These are phyloP conservation scores for Drosophila tanythrix DNA, from an alignment of 2,888 invertebrate species.

Conservation along the genomic window DNA sequence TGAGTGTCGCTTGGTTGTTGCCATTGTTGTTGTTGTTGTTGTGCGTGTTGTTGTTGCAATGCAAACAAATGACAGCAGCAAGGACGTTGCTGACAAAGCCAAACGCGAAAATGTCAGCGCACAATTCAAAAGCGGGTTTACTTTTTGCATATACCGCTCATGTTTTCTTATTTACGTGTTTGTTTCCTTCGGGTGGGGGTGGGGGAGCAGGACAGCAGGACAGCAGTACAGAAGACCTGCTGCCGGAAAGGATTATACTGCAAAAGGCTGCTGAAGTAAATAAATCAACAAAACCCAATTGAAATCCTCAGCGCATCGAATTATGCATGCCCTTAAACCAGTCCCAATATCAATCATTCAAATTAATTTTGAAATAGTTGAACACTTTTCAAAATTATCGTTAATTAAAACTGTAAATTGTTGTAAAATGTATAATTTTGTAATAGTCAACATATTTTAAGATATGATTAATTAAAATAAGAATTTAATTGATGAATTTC, in stretches of 20 bases:
- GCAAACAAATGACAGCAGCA: constrained; percentile 79
- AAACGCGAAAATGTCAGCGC: constrained; percentile 78
- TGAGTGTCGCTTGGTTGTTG: constrained; percentile 60
- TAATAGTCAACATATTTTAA: background rate
- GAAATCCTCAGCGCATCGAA: constrained; percentile 1
- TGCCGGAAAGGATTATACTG: constrained; percentile 76
- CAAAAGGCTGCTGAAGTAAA: constrained; percentile 41
- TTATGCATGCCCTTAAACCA: constrained; percentile 15
- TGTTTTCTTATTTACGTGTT: background rate
- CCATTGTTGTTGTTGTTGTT: constrained; percentile 23
- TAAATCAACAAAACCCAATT: constrained; percentile 42
- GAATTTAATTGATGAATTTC: background rate
- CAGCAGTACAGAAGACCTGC: constrained; percentile 31
- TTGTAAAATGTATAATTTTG: background rate
- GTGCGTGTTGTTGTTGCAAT: constrained; percentile 52
- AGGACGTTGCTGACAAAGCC: constrained; percentile 79
- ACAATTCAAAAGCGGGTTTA: constrained; percentile 44
- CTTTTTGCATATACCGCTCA: background rate
- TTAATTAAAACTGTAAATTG: background rate
- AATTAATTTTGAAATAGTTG: background rate
- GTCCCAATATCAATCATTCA: background rate
- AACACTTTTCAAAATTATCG: background rate
- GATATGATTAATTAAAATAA: background rate
- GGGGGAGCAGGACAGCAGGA: background rate
- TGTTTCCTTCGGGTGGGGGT: constrained; percentile 2